These are phyloP conservation scores for Macropus fuliginosus DNA, from an alignment of 2,797 vertebrate genomes.

Conservation along the genomic window DNA sequence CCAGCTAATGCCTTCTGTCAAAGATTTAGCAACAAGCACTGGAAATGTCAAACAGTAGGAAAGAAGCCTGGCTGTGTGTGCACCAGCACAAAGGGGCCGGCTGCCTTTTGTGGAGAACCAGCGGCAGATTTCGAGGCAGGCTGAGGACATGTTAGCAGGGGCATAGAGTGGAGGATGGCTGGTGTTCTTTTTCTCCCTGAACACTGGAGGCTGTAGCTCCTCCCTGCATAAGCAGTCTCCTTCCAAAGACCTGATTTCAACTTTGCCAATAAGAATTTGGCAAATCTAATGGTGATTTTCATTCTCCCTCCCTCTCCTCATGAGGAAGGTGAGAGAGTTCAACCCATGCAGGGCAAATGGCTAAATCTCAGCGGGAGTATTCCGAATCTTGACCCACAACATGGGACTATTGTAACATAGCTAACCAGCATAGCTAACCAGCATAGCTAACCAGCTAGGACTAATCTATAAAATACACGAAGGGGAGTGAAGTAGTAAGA, in stretches of 20 bases:
- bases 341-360: background rate
- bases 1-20: slow-evolving; percentile 69
- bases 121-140: background rate
- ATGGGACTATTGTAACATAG: background rate
- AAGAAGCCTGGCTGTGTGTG: slow-evolving; percentile 65
- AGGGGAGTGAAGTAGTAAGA: background rate
- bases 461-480: background rate
- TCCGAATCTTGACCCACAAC: background rate
- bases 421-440: background rate
- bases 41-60: slow-evolving; percentile 71
- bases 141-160: slow-evolving; percentile 25
- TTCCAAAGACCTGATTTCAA: background rate
- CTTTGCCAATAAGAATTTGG: slow-evolving; percentile 63
- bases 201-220: slow-evolving; percentile 54
- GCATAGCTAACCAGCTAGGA: background rate
- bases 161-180: background rate
- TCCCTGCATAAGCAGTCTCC: slow-evolving; percentile 44
- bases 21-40: slow-evolving; percentile 62
- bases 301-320: slow-evolving; percentile 48
- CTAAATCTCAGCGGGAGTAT: background rate
- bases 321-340: slow-evolving; percentile 54
- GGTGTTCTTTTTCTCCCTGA: slow-evolving; percentile 52
- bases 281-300: slow-evolving; percentile 46
- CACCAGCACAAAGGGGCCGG: slow-evolving; percentile 39
- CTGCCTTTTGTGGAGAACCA: slow-evolving; percentile 67